Percentiles rank a stretch among this genome's conserved stretches.
These are phyloP conservation scores for Odobenus rosmarus DNA, from an alignment of 2,113 vertebrate genomes.

Conservation along the genomic window DNA sequence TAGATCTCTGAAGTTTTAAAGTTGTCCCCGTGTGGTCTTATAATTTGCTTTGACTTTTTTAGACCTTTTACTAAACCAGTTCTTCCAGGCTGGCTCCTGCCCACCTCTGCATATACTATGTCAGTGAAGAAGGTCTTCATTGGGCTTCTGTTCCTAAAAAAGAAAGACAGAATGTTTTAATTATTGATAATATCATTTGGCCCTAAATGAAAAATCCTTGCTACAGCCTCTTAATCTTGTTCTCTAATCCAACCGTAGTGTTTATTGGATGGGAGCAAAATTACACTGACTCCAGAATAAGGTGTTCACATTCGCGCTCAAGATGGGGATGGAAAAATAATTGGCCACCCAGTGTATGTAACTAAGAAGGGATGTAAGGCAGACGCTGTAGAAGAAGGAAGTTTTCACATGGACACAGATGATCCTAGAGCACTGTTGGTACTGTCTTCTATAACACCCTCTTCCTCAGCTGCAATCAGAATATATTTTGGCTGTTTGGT, in stretches of 20 bases:
- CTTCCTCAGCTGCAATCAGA: neutral
- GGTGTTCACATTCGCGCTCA: neutral
- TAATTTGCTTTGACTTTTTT: slow-evolving; percentile 9
- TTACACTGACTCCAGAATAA: neutral
- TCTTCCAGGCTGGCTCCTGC: neutral
- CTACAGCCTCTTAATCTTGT: neutral
- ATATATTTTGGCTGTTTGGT: neutral
- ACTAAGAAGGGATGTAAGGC: neutral
- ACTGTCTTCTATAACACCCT: neutral
- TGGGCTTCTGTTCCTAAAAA: neutral
- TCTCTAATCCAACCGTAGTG: neutral
- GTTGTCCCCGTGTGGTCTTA: neutral
- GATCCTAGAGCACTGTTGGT: neutral
- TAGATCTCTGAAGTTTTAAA: neutral
- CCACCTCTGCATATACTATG: neutral
- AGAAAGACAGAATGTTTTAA: neutral
- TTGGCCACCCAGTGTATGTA: neutral
- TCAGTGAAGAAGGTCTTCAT: neutral
- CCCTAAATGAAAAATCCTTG: neutral
- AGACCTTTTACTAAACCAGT: neutral
- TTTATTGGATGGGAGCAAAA: neutral
- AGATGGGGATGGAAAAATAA: neutral
- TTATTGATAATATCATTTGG: neutral
- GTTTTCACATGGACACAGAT: neutral
- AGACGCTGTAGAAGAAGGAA: neutral